A percentile compares a stretch with the other conserved stretches of the same genome.
These are phyloP conservation scores for Limnephilus auricula DNA, from an alignment of 2,888 invertebrate genomes.

Conservation along the genomic window DNA sequence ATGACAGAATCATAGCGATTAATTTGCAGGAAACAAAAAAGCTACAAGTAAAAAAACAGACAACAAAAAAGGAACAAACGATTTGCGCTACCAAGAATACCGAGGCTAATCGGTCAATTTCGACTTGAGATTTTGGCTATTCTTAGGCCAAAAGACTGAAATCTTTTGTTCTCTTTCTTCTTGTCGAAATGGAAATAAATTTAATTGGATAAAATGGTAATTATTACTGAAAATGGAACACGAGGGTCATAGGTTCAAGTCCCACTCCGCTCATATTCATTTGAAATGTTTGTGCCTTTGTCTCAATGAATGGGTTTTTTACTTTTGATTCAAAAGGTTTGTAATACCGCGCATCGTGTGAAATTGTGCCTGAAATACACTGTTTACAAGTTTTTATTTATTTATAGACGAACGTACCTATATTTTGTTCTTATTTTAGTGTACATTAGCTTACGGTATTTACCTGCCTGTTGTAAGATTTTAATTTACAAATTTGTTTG, in stretches of 20 bases:
- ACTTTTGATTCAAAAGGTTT: neutral
- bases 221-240: neutral
- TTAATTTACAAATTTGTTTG: too few relatives aligned
- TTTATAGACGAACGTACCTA: neutral
- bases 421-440: too few relatives aligned
- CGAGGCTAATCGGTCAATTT: constrained; percentile 29
- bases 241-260: neutral
- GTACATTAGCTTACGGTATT: too few relatives aligned
- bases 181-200: neutral
- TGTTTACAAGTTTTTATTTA: neutral
- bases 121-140: neutral
- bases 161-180: neutral
- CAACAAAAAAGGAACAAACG: neutral
- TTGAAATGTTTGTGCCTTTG: neutral
- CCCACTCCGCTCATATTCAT: neutral
- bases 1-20: constrained; percentile 6
- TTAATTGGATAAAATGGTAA: neutral
- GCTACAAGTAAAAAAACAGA: neutral
- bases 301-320: neutral
- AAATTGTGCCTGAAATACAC: neutral
- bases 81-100: constrained; percentile 1
- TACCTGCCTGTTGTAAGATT: too few relatives aligned
- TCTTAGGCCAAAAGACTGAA: neutral
- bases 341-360: neutral
- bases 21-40: constrained; percentile 31